Percentiles rank a stretch among this genome's conserved stretches.
Conservation (phyloP, 2,797 vertebrate genomes). For the Pteronotus mesoamericanus region DNA sequence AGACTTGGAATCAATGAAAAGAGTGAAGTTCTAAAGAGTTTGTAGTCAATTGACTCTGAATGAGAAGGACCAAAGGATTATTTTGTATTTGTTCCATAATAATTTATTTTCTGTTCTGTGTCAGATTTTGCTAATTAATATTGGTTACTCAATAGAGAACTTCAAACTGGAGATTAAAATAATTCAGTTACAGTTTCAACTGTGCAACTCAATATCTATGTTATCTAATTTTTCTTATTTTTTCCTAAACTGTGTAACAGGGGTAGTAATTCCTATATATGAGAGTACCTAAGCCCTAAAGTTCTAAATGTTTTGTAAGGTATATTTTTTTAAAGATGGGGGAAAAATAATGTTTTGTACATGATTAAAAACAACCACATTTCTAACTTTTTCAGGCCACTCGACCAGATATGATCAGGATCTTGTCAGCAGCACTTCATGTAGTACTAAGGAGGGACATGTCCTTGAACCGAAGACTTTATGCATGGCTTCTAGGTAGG, state of each 20-base stretch:
- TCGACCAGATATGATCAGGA: constrained; percentile 96
- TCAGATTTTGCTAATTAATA: constrained; percentile 24
- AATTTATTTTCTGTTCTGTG: neutral
- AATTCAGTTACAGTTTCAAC: neutral
- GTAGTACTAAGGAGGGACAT: constrained; percentile 98
- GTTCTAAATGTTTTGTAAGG: neutral
- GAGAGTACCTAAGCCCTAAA: neutral
- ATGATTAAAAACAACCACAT: constrained; percentile 8
- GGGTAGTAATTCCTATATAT: neutral
- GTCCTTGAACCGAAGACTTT: constrained; percentile 98
- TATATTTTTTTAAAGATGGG: neutral
- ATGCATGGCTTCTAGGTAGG: constrained; percentile 98
- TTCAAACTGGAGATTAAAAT: constrained; percentile 11
- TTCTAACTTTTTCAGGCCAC: constrained; percentile 88
- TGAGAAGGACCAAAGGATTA: neutral
- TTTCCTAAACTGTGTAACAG: neutral
- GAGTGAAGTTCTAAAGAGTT: neutral
- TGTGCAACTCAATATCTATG: neutral
- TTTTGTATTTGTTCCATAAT: neutral
- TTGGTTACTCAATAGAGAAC: neutral
- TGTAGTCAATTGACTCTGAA: neutral
- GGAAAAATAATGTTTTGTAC: neutral
- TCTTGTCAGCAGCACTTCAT: constrained; percentile 96
- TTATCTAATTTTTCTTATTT: neutral
- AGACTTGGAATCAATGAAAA: neutral